phyloP scores from a whole-genome alignment of 2,888 invertebrate species.

The Dynastes maya region DNA sequence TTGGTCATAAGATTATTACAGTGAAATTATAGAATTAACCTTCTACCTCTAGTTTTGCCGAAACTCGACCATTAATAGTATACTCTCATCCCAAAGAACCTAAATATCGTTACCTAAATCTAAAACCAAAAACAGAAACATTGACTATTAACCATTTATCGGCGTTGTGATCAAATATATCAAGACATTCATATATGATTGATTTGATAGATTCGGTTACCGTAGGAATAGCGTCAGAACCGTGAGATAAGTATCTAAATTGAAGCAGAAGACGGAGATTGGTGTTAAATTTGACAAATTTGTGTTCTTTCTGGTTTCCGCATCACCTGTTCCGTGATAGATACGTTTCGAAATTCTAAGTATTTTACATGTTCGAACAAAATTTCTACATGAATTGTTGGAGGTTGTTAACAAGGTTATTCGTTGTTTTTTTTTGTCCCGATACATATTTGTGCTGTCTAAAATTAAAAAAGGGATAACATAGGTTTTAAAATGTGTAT shows the following conservation, averaged over 20 bases:
- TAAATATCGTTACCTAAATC: conserved; percentile 1
- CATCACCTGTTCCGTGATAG: conserved; percentile 23
- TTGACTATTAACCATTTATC: conserved; percentile 11
- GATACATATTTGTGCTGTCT: neutral
- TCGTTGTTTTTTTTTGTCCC: neutral
- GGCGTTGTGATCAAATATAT: conserved; percentile 20
- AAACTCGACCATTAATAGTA: too few species aligned
- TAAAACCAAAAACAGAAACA: neutral
- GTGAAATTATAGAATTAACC: too few species aligned
- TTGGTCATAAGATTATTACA: too few species aligned
- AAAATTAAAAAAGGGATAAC: neutral
- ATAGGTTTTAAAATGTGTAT: too few species aligned
- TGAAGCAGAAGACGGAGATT: conserved; percentile 26
- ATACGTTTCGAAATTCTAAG: conserved; percentile 25
- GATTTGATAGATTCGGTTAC: conserved; percentile 44
- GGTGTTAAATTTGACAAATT: conserved; percentile 48
- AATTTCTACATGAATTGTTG: conserved; percentile 23
- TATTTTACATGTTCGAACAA: conserved; percentile 35
- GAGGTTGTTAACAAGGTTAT: conserved; percentile 14
- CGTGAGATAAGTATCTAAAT: conserved; percentile 39
- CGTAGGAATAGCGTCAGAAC: conserved; percentile 3
- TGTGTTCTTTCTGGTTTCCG: conserved; percentile 31
- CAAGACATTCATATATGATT: conserved; percentile 45
- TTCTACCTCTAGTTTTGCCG: too few species aligned
- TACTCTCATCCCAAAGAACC: too few species aligned